Base-by-base conservation (phyloP, 2,888 invertebrate species). In the Patella caerulea region DNA sequence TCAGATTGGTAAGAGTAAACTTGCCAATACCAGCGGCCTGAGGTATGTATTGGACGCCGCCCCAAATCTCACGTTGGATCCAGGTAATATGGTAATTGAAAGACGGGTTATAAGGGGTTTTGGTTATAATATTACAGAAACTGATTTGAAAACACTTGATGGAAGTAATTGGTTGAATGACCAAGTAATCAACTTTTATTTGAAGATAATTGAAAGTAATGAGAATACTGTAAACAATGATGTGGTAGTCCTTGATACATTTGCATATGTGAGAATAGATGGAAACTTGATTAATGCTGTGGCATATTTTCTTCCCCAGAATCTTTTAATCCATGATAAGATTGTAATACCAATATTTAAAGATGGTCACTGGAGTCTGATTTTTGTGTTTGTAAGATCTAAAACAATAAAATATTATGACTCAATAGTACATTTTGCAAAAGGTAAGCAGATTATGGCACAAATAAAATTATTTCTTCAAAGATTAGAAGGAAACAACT, bases 141-240 rank as follows among this genome's bases (percentile, higher is more conserved):
- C 59, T 9, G 59, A 59, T 59, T 19, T 59, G 9, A 19, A 59
- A 9, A 59, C 59, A 11, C 19, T 59, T 17, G n/a, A 59, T 59
- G 59, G 59, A 59, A 59, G n/a, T 59, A 19, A 59, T 34, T 59
- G 59, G 59, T 17, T 59, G 59, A 59, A 59, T 59, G 59, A 59
- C 19, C 59, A 59, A 19, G 19, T 59, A 59, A 59, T 59, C 9
- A 59, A 59, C 19, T 59, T 59, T 59, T 59, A 59, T 59, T 59
- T 59, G 19, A 59, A 59, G 59, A 17, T 59, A 9, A 59, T 59
- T n/a, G 59, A 59, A 59, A 59, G 59, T 19, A 59, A 59, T 15
- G 59, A 59, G 19, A 34, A 34, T 34, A 34, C 34, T 34, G 59
- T 9, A 59, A 19, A 59, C 19, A 19, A 59, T 59, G 59, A 59